Conservation (phyloP, 2,888 invertebrate species). For the Baronia brevicornis region DNA sequence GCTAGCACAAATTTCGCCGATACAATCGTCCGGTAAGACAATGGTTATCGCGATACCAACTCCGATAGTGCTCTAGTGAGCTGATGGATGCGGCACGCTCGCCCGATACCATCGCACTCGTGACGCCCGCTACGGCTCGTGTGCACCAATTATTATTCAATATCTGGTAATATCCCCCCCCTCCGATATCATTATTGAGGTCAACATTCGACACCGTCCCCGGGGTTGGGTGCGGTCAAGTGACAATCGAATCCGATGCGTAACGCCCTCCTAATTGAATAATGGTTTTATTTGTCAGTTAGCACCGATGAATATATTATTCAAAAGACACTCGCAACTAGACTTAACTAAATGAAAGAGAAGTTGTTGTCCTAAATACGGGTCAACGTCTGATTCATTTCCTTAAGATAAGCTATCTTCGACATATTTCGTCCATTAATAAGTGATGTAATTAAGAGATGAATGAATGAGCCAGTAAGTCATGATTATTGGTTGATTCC, state of each 20-base stretch:
- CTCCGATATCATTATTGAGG: constrained; percentile 45
- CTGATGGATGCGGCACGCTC: constrained; percentile 73
- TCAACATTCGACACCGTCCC: constrained; percentile 48
- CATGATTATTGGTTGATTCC: constrained; percentile 21
- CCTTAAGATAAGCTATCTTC: constrained; percentile 37
- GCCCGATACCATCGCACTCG: constrained; percentile 62
- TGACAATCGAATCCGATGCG: constrained; percentile 46
- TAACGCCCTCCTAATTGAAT: constrained; percentile 52
- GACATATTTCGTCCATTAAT: constrained; percentile 26
- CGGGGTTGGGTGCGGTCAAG: constrained; percentile 50
- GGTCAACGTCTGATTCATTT: constrained; percentile 43
- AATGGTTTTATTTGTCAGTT: constrained; percentile 43
- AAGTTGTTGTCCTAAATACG: constrained; percentile 30
- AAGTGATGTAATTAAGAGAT: constrained; percentile 19
- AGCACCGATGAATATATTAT: constrained; percentile 38
- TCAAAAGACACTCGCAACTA: constrained; percentile 17
- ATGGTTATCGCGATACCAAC: constrained; percentile 42
- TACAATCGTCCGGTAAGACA: constrained; percentile 53
- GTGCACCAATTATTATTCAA: constrained; percentile 74
- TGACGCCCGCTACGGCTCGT: constrained; percentile 45
- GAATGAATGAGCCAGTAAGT: constrained; percentile 15
- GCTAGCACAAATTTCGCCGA: constrained; percentile 69
- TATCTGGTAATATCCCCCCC: constrained; percentile 40
- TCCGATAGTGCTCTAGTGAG: constrained; percentile 43
- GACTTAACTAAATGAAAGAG: constrained; percentile 20